Evolutionary conservation across 2,797 vertebrate genomes (phyloP).

Genomic region (Eulemur coronatus): DNA sequence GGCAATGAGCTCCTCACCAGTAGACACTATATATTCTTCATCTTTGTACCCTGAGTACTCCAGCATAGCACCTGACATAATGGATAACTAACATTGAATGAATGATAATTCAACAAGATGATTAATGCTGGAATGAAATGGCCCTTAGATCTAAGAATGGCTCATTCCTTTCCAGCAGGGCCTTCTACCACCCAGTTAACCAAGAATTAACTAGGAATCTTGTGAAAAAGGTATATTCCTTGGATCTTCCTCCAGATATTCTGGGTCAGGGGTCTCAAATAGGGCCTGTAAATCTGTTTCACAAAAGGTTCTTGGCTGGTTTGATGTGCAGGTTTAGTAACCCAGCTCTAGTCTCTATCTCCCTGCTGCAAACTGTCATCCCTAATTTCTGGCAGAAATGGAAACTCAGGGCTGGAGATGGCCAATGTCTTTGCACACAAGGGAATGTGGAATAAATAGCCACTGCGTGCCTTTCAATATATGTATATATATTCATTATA

Average conservation of each 20-base stretch:
- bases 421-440: neutral
- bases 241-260: neutral
- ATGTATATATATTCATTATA: neutral
- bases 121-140: neutral
- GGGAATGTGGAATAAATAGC: neutral
- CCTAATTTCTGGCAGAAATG: neutral
- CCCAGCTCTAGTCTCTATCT: neutral
- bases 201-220: neutral
- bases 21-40: neutral
- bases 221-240: neutral
- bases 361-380: neutral
- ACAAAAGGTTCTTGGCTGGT: neutral
- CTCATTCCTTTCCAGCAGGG: neutral
- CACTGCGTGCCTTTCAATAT: neutral
- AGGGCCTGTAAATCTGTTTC: neutral
- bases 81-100: neutral
- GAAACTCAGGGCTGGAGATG: neutral
- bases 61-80: neutral
- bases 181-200: neutral
- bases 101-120: neutral
- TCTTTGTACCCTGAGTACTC: neutral
- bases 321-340: neutral
- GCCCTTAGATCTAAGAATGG: neutral
- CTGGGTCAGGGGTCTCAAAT: neutral
- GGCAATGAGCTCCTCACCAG: neutral